Conservation (phyloP, 1,140 invertebrate genomes). For the Cepaea nemoralis region DNA sequence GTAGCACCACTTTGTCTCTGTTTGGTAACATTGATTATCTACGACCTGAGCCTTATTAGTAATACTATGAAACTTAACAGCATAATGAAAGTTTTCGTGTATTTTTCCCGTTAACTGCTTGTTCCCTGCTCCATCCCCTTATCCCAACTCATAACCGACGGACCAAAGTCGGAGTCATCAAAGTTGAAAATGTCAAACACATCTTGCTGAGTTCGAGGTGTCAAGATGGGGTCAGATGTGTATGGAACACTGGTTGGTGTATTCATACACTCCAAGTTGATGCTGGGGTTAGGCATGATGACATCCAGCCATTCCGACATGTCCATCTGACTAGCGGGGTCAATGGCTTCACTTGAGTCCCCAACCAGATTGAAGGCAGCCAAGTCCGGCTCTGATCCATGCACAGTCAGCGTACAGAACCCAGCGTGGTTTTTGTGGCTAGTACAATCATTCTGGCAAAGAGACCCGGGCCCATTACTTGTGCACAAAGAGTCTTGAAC, state of each 20-base stretch:
- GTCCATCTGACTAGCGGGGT: conserved; percentile 79
- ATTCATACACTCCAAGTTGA: conserved; percentile 63
- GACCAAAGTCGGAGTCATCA: conserved; percentile 78
- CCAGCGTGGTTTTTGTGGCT: conserved; percentile 27
- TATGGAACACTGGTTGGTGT: conserved; percentile 63
- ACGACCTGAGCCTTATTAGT: no score
- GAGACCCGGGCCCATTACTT: neutral
- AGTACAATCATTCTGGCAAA: conserved; percentile 23
- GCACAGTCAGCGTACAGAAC: conserved; percentile 39
- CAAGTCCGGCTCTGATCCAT: conserved; percentile 59
- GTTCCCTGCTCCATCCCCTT: conserved; percentile 58
- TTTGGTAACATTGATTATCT: no score
- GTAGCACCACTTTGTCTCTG: no score
- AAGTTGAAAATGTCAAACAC: conserved; percentile 78
- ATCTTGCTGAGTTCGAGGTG: conserved; percentile 76
- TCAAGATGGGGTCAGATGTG: conserved; percentile 77
- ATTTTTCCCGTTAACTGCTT: conserved; percentile 25
- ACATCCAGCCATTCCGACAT: conserved; percentile 81
- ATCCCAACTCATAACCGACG: conserved; percentile 63
- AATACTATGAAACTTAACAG: no score
- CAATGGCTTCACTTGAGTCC: conserved; percentile 51
- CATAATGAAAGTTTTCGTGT: neutral
- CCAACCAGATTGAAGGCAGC: conserved; percentile 51
- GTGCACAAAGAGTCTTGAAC: neutral
- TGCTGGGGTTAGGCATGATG: conserved; percentile 74